Evolutionary conservation across 2,113 vertebrate genomes (phyloP).

Genomic region (Halcyon malimbica): DNA sequence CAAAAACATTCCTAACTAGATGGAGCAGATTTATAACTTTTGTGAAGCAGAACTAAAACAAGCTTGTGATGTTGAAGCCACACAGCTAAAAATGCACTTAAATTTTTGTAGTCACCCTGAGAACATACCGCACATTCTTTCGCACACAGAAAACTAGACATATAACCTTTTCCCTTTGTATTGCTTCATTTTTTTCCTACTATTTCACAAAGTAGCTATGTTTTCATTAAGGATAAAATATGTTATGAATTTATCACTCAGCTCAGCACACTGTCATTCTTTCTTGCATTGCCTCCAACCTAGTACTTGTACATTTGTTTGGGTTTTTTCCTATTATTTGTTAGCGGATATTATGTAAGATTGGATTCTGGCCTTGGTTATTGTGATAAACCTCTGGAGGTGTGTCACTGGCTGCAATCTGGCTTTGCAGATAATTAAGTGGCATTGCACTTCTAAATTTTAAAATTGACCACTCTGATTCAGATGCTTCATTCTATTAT

Average conservation of each 20-base stretch:
- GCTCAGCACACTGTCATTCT: not conserved
- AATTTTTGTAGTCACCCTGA: slow-evolving; percentile 18
- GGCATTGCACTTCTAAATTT: not conserved
- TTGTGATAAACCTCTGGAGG: not conserved
- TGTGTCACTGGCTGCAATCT: not conserved
- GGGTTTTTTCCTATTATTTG: not conserved
- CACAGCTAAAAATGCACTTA: not conserved
- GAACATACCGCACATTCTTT: slow-evolving; percentile 43
- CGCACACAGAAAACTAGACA: not conserved
- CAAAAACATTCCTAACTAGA: not conserved
- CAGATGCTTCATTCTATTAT: not conserved
- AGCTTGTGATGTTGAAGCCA: not conserved
- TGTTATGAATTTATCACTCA: not conserved
- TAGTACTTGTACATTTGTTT: not conserved
- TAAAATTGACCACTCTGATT: not conserved
- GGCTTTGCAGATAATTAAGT: not conserved
- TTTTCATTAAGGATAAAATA: slow-evolving; percentile 3
- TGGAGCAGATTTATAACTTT: not conserved
- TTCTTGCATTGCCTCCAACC: not conserved
- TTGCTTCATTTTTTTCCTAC: not conserved
- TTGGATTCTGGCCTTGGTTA: not conserved
- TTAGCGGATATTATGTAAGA: not conserved
- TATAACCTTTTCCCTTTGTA: not conserved
- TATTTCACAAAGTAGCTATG: slow-evolving; percentile 12
- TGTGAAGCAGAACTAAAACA: not conserved